These are phyloP conservation scores for Calvadosia cruxmelitensis DNA, from an alignment of 30 jellyfish, hydroid and myxozoan species.

Conservation along the genomic window DNA sequence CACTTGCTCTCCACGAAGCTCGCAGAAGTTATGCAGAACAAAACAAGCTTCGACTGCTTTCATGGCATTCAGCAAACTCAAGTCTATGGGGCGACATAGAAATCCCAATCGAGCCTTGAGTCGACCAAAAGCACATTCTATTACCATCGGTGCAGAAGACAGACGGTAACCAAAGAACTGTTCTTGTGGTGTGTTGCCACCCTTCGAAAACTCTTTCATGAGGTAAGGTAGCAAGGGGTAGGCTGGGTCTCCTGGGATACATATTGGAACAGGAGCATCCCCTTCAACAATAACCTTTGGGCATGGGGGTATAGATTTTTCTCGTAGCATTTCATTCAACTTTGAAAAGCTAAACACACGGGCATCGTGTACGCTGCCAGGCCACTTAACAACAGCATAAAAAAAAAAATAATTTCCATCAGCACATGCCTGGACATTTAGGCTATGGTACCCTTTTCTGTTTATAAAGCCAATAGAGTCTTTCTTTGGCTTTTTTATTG, in stretches of 20 bases:
- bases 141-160: constrained; percentile 53
- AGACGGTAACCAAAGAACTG: constrained; percentile 29
- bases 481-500: constrained; percentile 7
- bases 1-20: too few species aligned
- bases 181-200: constrained; percentile 26
- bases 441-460: constrained; percentile 13
- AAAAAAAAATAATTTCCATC: too few species aligned
- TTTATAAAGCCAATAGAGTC: constrained; percentile 4
- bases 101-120: constrained; percentile 39
- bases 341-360: constrained; percentile 18
- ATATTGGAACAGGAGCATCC: constrained; percentile 24
- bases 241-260: constrained; percentile 54
- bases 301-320: constrained; percentile 14
- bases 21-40: too few species aligned
- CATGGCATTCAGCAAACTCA: too few species aligned
- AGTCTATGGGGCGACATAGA: too few species aligned
- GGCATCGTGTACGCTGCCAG: constrained; percentile 31
- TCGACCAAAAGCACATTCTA: constrained; percentile 56
- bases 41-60: too few species aligned
- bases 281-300: constrained; percentile 35
- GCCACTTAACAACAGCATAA: constrained; percentile 33
- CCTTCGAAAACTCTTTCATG: constrained; percentile 40
- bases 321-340: constrained; percentile 8
- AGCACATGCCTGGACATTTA: constrained; percentile 18
- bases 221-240: constrained; percentile 51